Base-by-base conservation (phyloP, 2,113 vertebrate species). In the Columba janthina region DNA sequence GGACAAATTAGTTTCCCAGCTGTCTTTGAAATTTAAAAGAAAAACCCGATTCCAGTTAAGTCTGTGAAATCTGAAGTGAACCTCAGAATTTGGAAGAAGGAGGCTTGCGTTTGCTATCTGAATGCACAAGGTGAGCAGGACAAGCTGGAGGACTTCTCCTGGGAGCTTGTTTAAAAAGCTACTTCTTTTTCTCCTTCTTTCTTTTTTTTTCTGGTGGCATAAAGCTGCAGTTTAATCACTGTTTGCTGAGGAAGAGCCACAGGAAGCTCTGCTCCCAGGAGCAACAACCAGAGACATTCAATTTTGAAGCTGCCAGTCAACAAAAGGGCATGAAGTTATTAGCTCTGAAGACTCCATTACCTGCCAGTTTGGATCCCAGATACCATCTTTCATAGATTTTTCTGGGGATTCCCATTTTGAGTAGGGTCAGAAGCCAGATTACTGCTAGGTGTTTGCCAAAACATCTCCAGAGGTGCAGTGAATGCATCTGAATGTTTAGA, bases 251-350 rank as follows among this genome's bases (percentile, higher is more conserved):
- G 77, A 97, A 80, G 75, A 90, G 92, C 77, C 78, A 89, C 89
- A 93, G 83, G 89, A 96, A 90, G 86, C 82, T 97, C 92, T 95
- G 76, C 90, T 97, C 96, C 93, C 94, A 93, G 71, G 61, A 97
- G 94, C 40, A 96, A 96, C 78, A 90, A 93, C 51, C 83, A 97
- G 74, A 97, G 89, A 96, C 91, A 96, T 94, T 97, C 92, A 92
- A 93, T 98, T 98, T 96, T 94, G 81, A 97, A 96, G 69, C 88
- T 97, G 94, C 95, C 97, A 97, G 94, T 97, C 96, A 93, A 92
- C 70, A 79, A 96, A 94, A 95, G 94, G 76, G 74, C 90, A 97
- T 83, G 86, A 97, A 90, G 84, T 89, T 91, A 96, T 97, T 96
- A 97, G 86, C 90, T 87, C 66, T 94, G 86, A 94, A 92, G 93